Evolutionary conservation across 2,113 vertebrate species (phyloP), one percentile per base, ranked within the genome.

Genomic region (Phyllopteryx taeniolatus): DNA sequence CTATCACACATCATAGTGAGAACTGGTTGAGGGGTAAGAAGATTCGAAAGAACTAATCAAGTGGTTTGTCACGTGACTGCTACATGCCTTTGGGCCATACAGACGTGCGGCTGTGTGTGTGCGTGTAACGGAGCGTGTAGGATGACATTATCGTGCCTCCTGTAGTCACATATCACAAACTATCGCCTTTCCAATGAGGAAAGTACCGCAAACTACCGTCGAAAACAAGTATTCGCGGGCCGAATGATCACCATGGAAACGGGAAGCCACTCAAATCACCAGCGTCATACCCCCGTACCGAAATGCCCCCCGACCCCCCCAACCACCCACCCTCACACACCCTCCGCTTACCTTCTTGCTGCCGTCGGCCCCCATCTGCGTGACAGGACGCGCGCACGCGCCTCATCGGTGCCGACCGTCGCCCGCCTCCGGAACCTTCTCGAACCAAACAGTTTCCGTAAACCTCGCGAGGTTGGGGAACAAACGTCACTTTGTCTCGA

Each of bases 331-430:
- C 6, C 35, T 27, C 27, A 27, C 39, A 54, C 62, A 31, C 42
- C n/a, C n/a, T 46, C n/a, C 71, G 77, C 86, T 83, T 73, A 93
- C 91, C 90, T 90, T 88, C 68, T 73, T 92, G 75, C 90, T 93
- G 67, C 81, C 84, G 83, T 92, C 89, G 82, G 88, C 81, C 67
- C 92, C 93, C 93, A 93, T 93, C 68, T 79, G 63, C 66, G 75
- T 73, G 75, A 67, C 76, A 68, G 80, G 64, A 78, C 75, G 77
- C 27, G 53, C 53, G 59, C 15, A 47, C 44, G 72, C 74, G 76
- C 75, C 68, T 81, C 80, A 70, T 80, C 69, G 77, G 79, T 63
- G 20, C 68, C 57, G 19, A 20, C 20, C 57, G 19, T 22, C 20
- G 73, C 20, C 43, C 62, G 64, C 63, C 73, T 54, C 53, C 35